Evolutionary conservation across 1,140 invertebrate species (phyloP), one percentile per base, ranked within the genome.

Genomic region (Aphaenogaster floridana): DNA sequence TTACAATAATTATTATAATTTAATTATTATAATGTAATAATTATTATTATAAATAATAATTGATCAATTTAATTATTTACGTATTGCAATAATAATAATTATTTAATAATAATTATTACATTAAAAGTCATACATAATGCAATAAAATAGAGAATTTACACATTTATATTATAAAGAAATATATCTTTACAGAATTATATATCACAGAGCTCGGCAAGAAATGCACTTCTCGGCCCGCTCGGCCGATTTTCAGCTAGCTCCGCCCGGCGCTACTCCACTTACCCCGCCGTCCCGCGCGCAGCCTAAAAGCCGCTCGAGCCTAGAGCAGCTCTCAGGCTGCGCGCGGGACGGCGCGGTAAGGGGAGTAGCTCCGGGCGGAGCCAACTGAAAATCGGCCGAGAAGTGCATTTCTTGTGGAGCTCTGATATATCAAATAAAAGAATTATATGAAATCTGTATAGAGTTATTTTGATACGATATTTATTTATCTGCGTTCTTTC

Each of bases 151-250:
- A 69, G 21, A 61, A 61, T 28, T 71, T 39, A 54, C 5, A 39
- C 8, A 8, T 34, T 6, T 36, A 72, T 54, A 52, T 76, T 34
- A 21, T 54, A 74, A 39, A 39, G 13, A 1, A 76, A 39, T 34
- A n/a, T 57, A n/a, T 57, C 17, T 57, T 28, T 21, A 77, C 15
- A 77, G 21, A 74, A 59, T 54, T 57, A 39, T 68, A n/a, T 68
- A 2, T 69, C 8, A 36, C 9, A 28, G 28, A 28, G 28, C 28
- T 28, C 0, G 28, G 28, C 28, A 28, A 28, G 28, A 28, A 28
- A 28, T 28, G 28, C 28, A 28, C 28, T 28, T 28, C 28, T 28
- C 28, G 28, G 28, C 28, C 28, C 0, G 0, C 28, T 28, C 28
- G 28, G 28, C 28, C 28, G 28, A 28, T 28, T 28, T 28, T 0